Base-by-base conservation (phyloP, 2,113 vertebrate genomes). In the Brienomyrus brachyistius region DNA sequence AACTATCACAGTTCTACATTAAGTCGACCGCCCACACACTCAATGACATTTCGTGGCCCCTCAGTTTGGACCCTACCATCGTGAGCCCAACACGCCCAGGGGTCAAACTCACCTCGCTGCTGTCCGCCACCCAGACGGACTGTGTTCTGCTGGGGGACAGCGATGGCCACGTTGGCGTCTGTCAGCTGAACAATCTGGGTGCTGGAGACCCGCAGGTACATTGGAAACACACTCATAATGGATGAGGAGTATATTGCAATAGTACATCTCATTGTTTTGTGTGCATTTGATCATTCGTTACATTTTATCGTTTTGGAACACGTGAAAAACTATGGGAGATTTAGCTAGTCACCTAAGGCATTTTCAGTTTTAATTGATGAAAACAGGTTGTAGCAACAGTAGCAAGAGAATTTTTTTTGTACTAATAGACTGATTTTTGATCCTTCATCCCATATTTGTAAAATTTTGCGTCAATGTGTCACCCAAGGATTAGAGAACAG, bases 91-190 rank as follows among this genome's bases (percentile, higher is more conserved):
- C 95, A 48, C 94, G 89, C 45, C 94, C 95, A 0, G 92, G 92
- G 23, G 94, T 95, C 43, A 95, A 91, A 0, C 94, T 96, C 90
- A 96, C 94, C 0, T 94, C 94, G 0, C 45, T 98, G 6, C 95
- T 97, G 89, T 98, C 98, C 23, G 93, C 97, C 74, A 89, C 89
- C 17, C 94, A 95, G 45, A 94, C 96, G 0, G 89, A 97, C 89
- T 97, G 97, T 89, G 92, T 98, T 52, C 94, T 99, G 0, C 94
- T 97, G 1, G 98, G 98, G 48, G 97, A 98, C 93, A 97, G 93
- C 8, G 70, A 92, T 0, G 98, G 98, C 4, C 94, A 94, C 11
- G 96, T 99, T 19, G 80, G 92, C 0, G 95, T 98, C 56, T 97
- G 97, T 84, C 93, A 95, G 91, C 92, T 98, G 80, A 95, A 91